These are phyloP conservation scores for Agelastica alni DNA, from an alignment of 2,888 invertebrate genomes.

Conservation along the genomic window DNA sequence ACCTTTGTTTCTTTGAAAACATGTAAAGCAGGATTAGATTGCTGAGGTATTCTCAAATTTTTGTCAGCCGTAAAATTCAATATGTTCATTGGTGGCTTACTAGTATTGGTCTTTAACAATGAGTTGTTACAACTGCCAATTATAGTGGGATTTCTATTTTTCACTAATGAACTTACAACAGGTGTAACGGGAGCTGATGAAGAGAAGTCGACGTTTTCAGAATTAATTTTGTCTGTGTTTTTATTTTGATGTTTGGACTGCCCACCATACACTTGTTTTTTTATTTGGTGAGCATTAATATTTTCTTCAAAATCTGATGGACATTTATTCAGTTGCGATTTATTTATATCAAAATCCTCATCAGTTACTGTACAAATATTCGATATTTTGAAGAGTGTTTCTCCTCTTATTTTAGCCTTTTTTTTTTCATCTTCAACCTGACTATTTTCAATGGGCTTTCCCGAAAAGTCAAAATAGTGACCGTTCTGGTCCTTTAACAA, in stretches of 20 bases:
- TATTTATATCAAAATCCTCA: too few species aligned
- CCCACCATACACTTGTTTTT: too few species aligned
- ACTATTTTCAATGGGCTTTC: slow-evolving; percentile 8
- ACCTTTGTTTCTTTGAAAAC: neutral
- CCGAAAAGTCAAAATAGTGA: slow-evolving; percentile 11
- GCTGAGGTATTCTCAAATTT: slow-evolving; percentile 6
- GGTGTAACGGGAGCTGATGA: too few species aligned
- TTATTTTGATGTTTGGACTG: too few species aligned
- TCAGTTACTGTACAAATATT: slow-evolving; percentile 18
- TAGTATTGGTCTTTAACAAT: too few species aligned
- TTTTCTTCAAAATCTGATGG: slow-evolving; percentile 1
- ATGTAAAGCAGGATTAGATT: neutral
- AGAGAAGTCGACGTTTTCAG: too few species aligned
- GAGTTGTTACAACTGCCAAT: too few species aligned
- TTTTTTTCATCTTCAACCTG: slow-evolving; percentile 19
- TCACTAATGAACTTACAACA: too few species aligned
- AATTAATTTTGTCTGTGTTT: too few species aligned
- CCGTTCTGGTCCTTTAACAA: slow-evolving; percentile 9
- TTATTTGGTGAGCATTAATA: neutral
- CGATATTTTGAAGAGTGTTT: slow-evolving; percentile 13
- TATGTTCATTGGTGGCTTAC: neutral
- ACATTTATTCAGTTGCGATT: too few species aligned
- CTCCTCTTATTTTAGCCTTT: slow-evolving; percentile 10
- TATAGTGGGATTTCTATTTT: too few species aligned
- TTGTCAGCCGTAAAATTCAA: slow-evolving; percentile 7